These are phyloP conservation scores for Molanna angustata DNA, from an alignment of 2,888 invertebrate genomes.

Conservation along the genomic window DNA sequence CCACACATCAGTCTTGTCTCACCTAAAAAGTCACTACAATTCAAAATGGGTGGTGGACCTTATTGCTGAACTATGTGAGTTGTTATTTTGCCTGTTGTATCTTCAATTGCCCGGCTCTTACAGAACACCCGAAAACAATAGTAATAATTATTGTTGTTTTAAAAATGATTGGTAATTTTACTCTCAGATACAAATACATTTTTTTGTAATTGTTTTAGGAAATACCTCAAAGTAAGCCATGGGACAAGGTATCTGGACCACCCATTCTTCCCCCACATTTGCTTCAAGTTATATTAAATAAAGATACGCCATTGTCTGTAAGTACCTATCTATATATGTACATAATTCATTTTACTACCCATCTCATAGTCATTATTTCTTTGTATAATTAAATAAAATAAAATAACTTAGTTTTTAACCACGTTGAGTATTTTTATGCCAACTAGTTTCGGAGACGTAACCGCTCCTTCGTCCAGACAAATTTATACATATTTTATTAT, in stretches of 20 bases:
- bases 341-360: background rate
- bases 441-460: background rate
- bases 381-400: no score
- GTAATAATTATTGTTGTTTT: no score
- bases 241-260: slow-evolving; percentile 91
- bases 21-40: no score
- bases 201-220: slow-evolving; percentile 56
- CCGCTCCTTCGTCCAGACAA: background rate
- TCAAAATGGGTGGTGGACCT: no score
- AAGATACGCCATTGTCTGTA: slow-evolving; percentile 94
- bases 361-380: no score
- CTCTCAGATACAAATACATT: no score
- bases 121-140: no score
- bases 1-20: no score
- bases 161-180: no score
- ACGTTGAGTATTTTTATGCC: background rate
- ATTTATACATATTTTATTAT: background rate
- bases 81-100: no score
- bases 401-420: background rate
- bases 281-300: slow-evolving; percentile 97
- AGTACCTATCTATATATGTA: slow-evolving; percentile 39
- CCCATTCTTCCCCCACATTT: slow-evolving; percentile 97
- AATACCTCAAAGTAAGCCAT: slow-evolving; percentile 86
- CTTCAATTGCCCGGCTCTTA: no score
- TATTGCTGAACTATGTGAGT: no score